Conservation (phyloP, 2,888 invertebrate genomes). For the Euzophera pinguis region DNA sequence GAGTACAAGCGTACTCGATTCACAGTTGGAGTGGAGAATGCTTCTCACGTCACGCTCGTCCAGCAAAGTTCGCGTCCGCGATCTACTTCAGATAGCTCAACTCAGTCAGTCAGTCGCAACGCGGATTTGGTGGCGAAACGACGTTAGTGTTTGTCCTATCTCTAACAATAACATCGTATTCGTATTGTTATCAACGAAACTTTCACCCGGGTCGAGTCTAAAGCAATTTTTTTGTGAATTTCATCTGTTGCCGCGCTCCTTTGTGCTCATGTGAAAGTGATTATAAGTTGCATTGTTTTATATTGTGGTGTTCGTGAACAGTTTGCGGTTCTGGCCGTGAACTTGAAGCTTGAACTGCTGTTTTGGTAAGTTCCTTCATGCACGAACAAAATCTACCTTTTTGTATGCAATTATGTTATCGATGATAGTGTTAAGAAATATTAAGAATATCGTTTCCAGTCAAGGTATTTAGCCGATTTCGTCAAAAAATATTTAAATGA, state of each 20-base stretch:
- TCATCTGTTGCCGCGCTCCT: neutral
- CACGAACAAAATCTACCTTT: slow-evolving; percentile 12
- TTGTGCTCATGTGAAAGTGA: slow-evolving; percentile 47
- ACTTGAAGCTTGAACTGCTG: slow-evolving; percentile 54
- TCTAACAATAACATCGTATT: slow-evolving; percentile 65
- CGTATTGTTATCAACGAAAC: slow-evolving; percentile 40
- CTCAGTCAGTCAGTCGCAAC: slow-evolving; percentile 50
- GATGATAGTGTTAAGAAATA: no score
- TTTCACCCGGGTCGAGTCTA: slow-evolving; percentile 41
- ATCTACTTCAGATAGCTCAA: slow-evolving; percentile 19
- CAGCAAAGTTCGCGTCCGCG: slow-evolving; percentile 14
- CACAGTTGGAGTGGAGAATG: neutral
- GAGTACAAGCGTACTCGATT: neutral
- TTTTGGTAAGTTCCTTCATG: slow-evolving; percentile 41
- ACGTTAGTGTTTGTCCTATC: slow-evolving; percentile 37
- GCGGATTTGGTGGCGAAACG: slow-evolving; percentile 39
- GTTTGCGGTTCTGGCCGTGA: slow-evolving; percentile 41
- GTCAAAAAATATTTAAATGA: neutral
- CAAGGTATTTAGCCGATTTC: no score
- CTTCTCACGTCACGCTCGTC: slow-evolving; percentile 18
- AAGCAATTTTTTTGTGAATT: neutral
- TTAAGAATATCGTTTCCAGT: no score
- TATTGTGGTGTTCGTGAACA: slow-evolving; percentile 43
- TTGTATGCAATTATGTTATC: no score
- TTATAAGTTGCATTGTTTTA: slow-evolving; percentile 58